Evolutionary conservation across 2,797 vertebrate genomes (phyloP), one percentile per base, ranked within the genome.

Genomic region (Mus minutoides): DNA sequence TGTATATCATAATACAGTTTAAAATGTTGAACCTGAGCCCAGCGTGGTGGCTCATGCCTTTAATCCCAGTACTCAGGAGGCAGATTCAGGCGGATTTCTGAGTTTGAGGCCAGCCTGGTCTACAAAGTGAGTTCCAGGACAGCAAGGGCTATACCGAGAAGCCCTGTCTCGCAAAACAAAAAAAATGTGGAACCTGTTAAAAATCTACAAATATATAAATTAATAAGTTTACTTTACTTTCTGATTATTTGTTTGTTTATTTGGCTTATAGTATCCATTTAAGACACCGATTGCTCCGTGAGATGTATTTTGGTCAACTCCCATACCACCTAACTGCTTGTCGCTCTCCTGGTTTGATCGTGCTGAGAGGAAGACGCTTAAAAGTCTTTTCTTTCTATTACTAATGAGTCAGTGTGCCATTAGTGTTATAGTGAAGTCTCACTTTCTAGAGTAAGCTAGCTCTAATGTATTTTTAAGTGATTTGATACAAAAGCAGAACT

Each of bases 401-500:
- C 34, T 73, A 0, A n/a, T 69, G 19, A 75, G 85, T 92, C 73
- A 94, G 2, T 88, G 91, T 94, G 13, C 34, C 40, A 29, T 79
- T 73, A 67, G 21, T 54, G 14, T 88, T 79, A 86, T 40, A 64
- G 34, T 11, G 24, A 94, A 91, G 22, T 84, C 64, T 92, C 14
- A 10, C 43, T 90, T 96, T 92, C 49, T 64, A 91, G 46, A 90
- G 37, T 60, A 17, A 26, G 5, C 82, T 43, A 43, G 43, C 92
- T 88, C 29, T 49, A 37, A 46, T 69, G 22, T 88, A 77, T 46
- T 88, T 95, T 89, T 37, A 69, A 89, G 37, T 54, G 40, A n/a
- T 64, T 90, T 56, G 80, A 49, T 89, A 73, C 88, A 69, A 92
- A 90, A 96, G 62, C 88, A 56, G 49, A 93, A 92, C 71, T 92